Evolutionary conservation across 2,888 invertebrate species (phyloP), one percentile per base, ranked within the genome.

Genomic region (Emmelina monodactyla): DNA sequence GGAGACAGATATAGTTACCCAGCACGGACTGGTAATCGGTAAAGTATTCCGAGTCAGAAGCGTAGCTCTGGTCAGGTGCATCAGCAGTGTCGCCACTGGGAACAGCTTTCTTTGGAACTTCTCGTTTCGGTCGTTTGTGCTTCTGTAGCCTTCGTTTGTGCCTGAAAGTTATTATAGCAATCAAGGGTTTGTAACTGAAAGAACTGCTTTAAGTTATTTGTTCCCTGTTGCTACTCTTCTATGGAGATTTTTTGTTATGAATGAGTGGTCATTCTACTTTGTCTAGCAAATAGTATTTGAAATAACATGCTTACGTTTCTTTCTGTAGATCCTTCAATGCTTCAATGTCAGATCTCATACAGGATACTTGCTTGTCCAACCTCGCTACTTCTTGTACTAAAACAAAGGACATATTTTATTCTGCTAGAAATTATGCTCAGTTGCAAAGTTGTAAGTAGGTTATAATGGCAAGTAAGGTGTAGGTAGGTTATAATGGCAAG

Each of bases 11-110:
- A 22, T 9, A 44, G 53, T 46, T 33, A 71, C 78, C 72, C 22
- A 70, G 25, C 1, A 78, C 59, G 12, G 76, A 76, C 41, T 76
- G 78, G 39, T 78, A 76, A 43, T 78, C 75, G 0, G 76, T 76
- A 37, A 68, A 71, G 39, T 79, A 79, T 37, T 79, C 78, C 0
- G 76, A 75, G 42, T 79, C 78, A 0, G 75, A 73, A 0, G 63
- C 60, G 33, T 71, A 67, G 51, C 65, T 71, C 12, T 49, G 56
- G 3, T 70, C 69, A 0, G 45, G 47, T 0, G 44, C 59, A 29
- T 64, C 66, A 0, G 43, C 45, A 0, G 41, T 41, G 33, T 61
- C 66, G 0, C 59, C 65, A 1, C 40, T 37, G 1, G 51, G 38
- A 0, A 40, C 34, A 2, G 45, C 49, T 28, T 53, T 46, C 3